Percentiles rank a stretch among this genome's conserved stretches.
Evolutionary conservation across 2,113 vertebrate species (phyloP).

Genomic region (Gambusia holbrooki): DNA sequence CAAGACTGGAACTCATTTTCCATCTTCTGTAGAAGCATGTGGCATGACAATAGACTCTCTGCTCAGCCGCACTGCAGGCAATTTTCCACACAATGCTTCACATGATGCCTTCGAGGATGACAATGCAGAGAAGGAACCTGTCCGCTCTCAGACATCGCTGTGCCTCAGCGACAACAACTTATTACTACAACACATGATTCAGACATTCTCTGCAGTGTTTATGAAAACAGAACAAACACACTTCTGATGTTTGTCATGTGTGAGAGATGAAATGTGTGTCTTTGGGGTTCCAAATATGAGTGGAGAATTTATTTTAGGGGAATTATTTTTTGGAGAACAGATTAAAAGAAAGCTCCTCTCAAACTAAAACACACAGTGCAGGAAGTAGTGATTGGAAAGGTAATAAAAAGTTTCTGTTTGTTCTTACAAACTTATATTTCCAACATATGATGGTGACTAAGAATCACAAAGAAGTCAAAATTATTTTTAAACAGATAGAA

Average conservation of each 20-base stretch:
- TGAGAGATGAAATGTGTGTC: background rate
- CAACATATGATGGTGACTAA: too few species aligned
- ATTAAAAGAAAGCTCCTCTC: background rate
- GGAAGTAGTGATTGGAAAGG: background rate
- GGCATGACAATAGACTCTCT: conserved; percentile 35
- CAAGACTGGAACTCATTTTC: conserved; percentile 57
- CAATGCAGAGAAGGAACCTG: conserved; percentile 31
- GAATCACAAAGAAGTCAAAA: too few species aligned
- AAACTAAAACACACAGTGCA: background rate
- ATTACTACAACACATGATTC: conserved; percentile 26
- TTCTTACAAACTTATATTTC: too few species aligned
- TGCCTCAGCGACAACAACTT: conserved; percentile 14
- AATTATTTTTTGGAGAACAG: conserved; percentile 4
- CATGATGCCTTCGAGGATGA: conserved; percentile 52
- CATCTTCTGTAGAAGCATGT: conserved; percentile 47
- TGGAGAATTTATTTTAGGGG: background rate
- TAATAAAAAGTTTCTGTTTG: background rate
- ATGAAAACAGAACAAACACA: conserved; percentile 17
- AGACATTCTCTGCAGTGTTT: background rate
- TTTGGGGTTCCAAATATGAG: conserved; percentile 1
- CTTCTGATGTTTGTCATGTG: conserved; percentile 12
- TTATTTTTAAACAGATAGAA: too few species aligned
- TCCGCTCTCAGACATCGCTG: conserved; percentile 25
- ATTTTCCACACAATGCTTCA: conserved; percentile 62
- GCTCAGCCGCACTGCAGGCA: conserved; percentile 37